Evolutionary conservation across 2,797 vertebrate species (phyloP), one percentile per base, ranked within the genome.

Genomic region (Varecia variegata): DNA sequence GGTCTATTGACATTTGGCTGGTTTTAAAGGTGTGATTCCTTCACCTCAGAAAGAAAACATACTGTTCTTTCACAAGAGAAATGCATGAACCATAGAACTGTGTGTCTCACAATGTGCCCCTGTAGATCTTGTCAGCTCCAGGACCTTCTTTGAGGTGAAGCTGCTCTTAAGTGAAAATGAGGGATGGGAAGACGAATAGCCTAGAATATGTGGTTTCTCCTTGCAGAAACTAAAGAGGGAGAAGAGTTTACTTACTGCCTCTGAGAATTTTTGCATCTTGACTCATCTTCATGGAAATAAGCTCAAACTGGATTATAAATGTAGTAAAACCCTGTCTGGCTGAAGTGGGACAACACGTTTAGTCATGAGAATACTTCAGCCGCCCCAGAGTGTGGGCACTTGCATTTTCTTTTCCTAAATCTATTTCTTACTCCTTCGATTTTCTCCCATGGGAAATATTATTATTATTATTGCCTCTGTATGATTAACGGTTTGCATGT

Each of bases 371-470:
- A 54, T 79, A 15, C 43, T 88, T 94, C 8, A 92, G 65, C 76
- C 8, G 95, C 91, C 90, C n/a, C n/a, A 87, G 27, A 80, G 74
- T 12, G 6, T 90, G 43, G 21, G 13, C 32, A 76, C 25, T 95
- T 88, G 60, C 2, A 56, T 83, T 88, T 95, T 87, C 70, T 81
- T 92, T 96, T 88, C 35, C 74, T 80, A 89, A 95, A 79, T 58
- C 40, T 94, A 77, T 88, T 80, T 85, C 43, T 93, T 93, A 86
- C 25, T 5, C 62, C 45, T 45, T 81, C 27, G 15, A 27, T 87
- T 93, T 94, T 89, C 17, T 93, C 27, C 74, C 35, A 35, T 50
- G 35, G 70, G 56, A 40, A 91, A 62, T 5, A 71, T 15, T 85
- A 56, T 70, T 84, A 81, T 56, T 85, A 79, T 50, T 76, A 86